Evolutionary conservation across 2,797 vertebrate species (phyloP), one percentile per base, ranked within the genome.

Genomic region (Agapornis canus): DNA sequence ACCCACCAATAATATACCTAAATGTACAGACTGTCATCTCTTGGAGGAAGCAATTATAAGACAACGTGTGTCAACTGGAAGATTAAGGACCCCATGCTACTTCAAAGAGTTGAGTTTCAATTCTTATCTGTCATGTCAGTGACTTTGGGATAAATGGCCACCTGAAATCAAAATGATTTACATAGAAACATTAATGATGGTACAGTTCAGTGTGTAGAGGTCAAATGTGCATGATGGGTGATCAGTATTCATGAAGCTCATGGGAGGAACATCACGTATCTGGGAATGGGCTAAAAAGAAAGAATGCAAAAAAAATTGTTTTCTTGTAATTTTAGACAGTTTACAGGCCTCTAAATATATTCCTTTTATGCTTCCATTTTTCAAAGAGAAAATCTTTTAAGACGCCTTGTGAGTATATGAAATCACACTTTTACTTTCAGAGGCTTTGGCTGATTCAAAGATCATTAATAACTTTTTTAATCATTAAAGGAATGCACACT

Each of bases 31-130:
- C 72, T 40, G 3, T 42, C 25, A 47, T 39, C 29, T 59, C 75
- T 94, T 82, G 68, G 79, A 88, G 79, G 93, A 95, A 75, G 60
- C 65, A 83, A 60, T 91, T 95, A 76, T 2, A 14, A 66, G 65
- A 89, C 85, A 91, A 35, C 66, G 35, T 2, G 1, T 71, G 60
- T 77, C 92, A 77, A 59, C 35, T 31, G 3, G 90, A 95, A 90
- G 82, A 95, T 95, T 82, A 91, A 95, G 94, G 63, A 43, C 56
- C 71, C 57, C 7, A 0, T 64, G 45, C 73, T 80, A 29, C 42
- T 63, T 90, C 63, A 56, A 57, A 68, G 37, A 59, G 43, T 66
- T 70, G 80, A 79, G 32, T 80, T 89, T 86, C 37, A 54, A 3
- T 79, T 92, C 78, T 94, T 84, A 68, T 89, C 72, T 85, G 60